phyloP scores from a whole-genome alignment of 2,113 vertebrate species.

The Macrotis lagotis region DNA sequence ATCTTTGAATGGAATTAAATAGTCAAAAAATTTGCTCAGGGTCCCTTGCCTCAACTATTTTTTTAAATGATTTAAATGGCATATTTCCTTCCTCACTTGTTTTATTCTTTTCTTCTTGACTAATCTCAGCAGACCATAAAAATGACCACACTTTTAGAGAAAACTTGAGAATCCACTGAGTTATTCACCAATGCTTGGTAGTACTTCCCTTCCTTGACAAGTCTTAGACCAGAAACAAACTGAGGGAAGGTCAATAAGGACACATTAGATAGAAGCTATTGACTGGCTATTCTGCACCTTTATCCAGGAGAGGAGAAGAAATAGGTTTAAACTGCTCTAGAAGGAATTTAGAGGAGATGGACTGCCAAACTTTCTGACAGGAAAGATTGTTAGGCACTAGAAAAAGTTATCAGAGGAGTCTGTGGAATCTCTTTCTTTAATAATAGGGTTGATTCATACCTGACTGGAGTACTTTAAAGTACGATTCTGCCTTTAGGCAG shows the following conservation, averaged over 20 bases:
- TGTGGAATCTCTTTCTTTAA: background rate
- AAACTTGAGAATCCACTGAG: background rate
- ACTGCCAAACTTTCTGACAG: background rate
- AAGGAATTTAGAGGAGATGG: background rate
- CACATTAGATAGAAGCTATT: background rate
- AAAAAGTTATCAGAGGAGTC: background rate
- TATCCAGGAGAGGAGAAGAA: background rate
- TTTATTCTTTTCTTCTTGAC: background rate
- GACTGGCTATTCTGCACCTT: background rate
- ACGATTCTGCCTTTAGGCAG: background rate
- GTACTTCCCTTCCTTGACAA: background rate
- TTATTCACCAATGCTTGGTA: background rate
- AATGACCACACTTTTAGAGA: background rate
- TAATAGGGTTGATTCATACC: background rate
- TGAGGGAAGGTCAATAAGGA: background rate
- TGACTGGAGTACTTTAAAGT: background rate
- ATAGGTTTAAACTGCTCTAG: background rate
- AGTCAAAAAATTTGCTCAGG: background rate
- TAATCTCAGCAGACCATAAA: background rate
- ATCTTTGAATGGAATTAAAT: background rate
- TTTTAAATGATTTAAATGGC: background rate
- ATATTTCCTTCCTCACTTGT: background rate
- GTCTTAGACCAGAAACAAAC: background rate
- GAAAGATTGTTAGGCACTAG: background rate
- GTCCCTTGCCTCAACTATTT: background rate